Conservation (phyloP, 2,888 invertebrate genomes). For the Lepidocyrtinus sp. region DNA sequence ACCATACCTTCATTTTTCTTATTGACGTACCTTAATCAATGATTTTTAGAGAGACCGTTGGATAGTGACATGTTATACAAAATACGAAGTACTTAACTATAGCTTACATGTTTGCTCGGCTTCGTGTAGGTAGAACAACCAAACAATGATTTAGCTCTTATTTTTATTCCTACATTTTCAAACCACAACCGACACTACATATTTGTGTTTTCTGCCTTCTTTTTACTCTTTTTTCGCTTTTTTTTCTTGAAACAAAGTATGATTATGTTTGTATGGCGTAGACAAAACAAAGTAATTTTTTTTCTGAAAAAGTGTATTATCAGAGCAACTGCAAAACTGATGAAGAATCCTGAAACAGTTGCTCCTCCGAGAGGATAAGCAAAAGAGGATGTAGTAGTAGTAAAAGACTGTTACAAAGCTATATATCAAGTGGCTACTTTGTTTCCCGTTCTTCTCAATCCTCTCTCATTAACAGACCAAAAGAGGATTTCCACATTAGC, state of each 20-base stretch:
- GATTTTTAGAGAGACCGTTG: too few relatives aligned
- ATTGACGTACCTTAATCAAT: too few relatives aligned
- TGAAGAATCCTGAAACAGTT: not conserved
- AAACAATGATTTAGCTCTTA: not conserved
- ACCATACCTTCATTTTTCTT: too few relatives aligned
- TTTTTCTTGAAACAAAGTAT: not conserved
- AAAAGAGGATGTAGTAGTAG: not conserved
- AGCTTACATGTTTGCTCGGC: too few relatives aligned
- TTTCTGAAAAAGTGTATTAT: slow-evolving; percentile 10
- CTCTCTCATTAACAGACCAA: not conserved
- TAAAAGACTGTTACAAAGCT: not conserved
- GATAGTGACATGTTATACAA: not conserved
- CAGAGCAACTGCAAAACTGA: not conserved
- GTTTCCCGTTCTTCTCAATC: not conserved
- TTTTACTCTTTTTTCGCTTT: not conserved
- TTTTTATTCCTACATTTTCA: not conserved
- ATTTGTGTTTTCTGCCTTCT: not conserved
- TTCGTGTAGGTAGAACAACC: not conserved
- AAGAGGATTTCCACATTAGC: slow-evolving; percentile 7
- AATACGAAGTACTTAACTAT: not conserved
- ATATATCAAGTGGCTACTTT: not conserved
- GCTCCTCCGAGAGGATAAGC: not conserved
- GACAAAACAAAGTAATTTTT: not conserved
- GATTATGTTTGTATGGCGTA: not conserved
- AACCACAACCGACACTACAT: not conserved